Evolutionary conservation across 1,140 invertebrate species (phyloP).

Genomic region (Cepaea nemoralis): DNA sequence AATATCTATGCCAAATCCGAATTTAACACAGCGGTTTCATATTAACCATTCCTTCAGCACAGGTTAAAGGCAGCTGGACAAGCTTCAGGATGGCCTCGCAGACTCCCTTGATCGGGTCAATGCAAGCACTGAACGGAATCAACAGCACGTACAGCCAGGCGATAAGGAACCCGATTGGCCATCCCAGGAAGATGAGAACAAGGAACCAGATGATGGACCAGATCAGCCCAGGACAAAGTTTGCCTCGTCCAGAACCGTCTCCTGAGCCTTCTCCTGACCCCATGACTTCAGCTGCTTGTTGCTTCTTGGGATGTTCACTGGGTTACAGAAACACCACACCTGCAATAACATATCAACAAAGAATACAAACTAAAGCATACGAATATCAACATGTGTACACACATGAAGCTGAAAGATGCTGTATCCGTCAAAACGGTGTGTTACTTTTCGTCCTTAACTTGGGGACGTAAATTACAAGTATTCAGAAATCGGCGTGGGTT

Average conservation of each 20-base stretch:
- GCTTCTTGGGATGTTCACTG: too few relatives aligned
- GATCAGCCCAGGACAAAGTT: constrained; percentile 60
- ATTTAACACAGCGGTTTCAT: constrained; percentile 67
- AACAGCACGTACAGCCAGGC: constrained; percentile 69
- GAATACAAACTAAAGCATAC: too few relatives aligned
- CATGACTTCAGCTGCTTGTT: constrained; percentile 14
- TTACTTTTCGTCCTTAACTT: too few relatives aligned
- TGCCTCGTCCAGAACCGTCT: constrained; percentile 46
- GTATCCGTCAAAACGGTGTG: too few relatives aligned
- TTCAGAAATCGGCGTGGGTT: too few relatives aligned
- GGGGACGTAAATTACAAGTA: too few relatives aligned
- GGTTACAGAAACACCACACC: too few relatives aligned
- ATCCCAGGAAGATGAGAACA: constrained; percentile 64
- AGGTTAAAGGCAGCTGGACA: constrained; percentile 66
- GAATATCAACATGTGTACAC: too few relatives aligned
- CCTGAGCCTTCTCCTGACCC: constrained; percentile 52
- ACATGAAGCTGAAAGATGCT: too few relatives aligned
- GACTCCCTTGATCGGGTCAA: constrained; percentile 61
- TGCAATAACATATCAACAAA: too few relatives aligned
- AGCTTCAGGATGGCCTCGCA: constrained; percentile 64
- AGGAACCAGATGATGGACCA: constrained; percentile 70
- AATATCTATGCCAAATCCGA: too few relatives aligned
- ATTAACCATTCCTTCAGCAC: constrained; percentile 68
- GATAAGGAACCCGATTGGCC: constrained; percentile 69
- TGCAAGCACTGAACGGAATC: constrained; percentile 68